Percentiles rank a stretch among this genome's conserved stretches.
These are phyloP conservation scores for Melopsittacus undulatus DNA, from an alignment of 2,797 vertebrate species.

Conservation along the genomic window DNA sequence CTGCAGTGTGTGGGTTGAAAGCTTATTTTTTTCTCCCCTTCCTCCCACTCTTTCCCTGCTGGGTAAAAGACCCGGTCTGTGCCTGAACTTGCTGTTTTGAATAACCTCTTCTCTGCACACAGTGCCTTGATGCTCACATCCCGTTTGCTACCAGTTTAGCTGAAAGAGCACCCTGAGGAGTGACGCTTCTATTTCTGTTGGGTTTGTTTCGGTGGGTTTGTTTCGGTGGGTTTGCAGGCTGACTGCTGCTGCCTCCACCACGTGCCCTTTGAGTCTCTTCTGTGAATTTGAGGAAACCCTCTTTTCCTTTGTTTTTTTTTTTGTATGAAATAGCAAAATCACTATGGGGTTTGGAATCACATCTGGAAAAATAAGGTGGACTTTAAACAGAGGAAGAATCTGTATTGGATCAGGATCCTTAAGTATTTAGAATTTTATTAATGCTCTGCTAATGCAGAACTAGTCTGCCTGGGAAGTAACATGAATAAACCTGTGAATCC, in stretches of 20 bases:
- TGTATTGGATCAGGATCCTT: neutral
- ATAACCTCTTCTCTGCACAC: neutral
- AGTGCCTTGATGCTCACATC: conserved; percentile 32
- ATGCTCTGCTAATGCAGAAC: conserved; percentile 5
- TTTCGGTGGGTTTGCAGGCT: neutral
- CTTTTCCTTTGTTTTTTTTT: neutral
- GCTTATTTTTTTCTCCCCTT: neutral
- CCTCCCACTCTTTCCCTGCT: conserved; percentile 21
- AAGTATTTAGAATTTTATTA: neutral
- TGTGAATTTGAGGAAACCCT: neutral
- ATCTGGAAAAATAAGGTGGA: conserved; percentile 8
- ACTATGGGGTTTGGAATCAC: neutral
- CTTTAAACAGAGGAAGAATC: neutral
- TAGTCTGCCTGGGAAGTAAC: neutral
- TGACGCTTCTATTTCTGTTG: neutral
- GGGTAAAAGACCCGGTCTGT: neutral
- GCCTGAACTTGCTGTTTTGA: conserved; percentile 32
- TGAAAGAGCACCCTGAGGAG: neutral
- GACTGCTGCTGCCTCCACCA: neutral
- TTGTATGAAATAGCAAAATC: neutral
- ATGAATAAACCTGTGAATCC: neutral
- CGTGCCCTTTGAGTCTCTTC: neutral
- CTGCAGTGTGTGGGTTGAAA: conserved; percentile 9
- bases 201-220: neutral
- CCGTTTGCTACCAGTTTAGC: conserved; percentile 22